Evolutionary conservation across 53 echinoderm and acorn worm genomes (phyloP).

Genomic region (Paracentrotus lividus): DNA sequence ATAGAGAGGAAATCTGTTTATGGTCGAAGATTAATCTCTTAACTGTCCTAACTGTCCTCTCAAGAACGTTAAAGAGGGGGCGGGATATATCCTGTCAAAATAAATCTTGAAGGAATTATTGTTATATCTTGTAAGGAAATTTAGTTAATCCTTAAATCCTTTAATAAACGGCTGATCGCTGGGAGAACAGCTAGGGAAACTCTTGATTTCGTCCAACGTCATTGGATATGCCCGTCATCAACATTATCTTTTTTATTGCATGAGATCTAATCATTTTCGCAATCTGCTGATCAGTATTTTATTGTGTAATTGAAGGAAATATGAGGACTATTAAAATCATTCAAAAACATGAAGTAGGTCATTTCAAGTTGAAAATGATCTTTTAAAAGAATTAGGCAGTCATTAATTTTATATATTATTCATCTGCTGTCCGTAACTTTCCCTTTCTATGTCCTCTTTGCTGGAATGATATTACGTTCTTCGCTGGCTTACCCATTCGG

Average conservation of each 20-base stretch:
- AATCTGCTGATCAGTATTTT: background rate
- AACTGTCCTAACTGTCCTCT: background rate
- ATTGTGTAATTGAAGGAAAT: background rate
- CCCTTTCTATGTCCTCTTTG: too few species aligned
- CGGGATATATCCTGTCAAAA: conserved; percentile 8
- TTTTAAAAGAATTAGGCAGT: too few species aligned
- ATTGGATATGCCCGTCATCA: conserved; percentile 16
- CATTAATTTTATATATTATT: too few species aligned
- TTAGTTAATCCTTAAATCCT: conserved; percentile 16
- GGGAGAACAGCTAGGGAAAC: background rate
- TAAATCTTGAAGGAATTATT: conserved; percentile 37
- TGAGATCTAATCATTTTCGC: conserved; percentile 18
- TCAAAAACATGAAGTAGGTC: background rate
- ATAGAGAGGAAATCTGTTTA: conserved; percentile 1
- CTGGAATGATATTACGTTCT: too few species aligned
- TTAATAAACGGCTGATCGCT: conserved; percentile 29
- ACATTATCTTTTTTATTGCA: conserved; percentile 12
- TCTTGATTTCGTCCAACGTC: background rate
- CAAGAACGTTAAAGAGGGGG: background rate
- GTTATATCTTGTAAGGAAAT: conserved; percentile 4
- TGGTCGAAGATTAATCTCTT: background rate
- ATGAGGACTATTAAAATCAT: conserved; percentile 16
- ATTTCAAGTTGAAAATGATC: conserved; percentile 22
- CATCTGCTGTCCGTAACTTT: too few species aligned
- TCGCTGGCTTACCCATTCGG: too few species aligned